Conservation (phyloP, 2,888 invertebrate genomes). For the Megamerina dolium region DNA sequence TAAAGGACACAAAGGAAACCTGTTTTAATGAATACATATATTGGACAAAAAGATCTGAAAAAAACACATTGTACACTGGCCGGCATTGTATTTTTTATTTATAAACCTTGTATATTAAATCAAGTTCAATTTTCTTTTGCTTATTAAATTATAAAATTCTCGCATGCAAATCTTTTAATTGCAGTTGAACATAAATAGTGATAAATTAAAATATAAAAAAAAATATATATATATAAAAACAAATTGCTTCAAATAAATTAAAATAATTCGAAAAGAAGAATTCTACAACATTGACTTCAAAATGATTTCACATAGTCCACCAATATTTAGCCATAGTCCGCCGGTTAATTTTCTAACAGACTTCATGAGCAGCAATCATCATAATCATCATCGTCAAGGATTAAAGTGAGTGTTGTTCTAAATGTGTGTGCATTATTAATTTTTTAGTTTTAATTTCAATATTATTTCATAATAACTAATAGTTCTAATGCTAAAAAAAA, state of each 20-base stretch:
- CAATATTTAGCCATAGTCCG: conserved; percentile 65
- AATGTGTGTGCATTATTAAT: too few relatives aligned
- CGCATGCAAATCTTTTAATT: neutral
- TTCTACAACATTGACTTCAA: conserved; percentile 38
- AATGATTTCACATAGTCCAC: conserved; percentile 65
- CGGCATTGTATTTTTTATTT: too few relatives aligned
- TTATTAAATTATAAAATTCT: neutral
- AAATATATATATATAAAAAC: neutral
- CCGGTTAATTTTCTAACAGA: conserved; percentile 60
- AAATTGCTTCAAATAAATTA: neutral
- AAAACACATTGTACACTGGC: too few relatives aligned
- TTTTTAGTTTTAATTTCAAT: too few relatives aligned
- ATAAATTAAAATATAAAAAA: neutral
- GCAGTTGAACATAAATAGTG: neutral
- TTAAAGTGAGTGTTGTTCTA: conserved; percentile 47
- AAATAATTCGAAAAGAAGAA: conserved; percentile 1
- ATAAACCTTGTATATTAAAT: neutral
- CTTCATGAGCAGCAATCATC: too few relatives aligned
- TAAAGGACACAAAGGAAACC: too few relatives aligned
- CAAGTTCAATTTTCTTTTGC: neutral
- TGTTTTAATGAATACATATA: too few relatives aligned
- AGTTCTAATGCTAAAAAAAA: too few relatives aligned
- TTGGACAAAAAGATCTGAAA: too few relatives aligned
- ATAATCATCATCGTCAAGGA: conserved; percentile 43
- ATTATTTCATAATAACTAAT: too few relatives aligned